Evolutionary conservation across 2,888 invertebrate genomes (phyloP), one percentile per base, ranked within the genome.

Genomic region (Hypomecis atomaria): DNA sequence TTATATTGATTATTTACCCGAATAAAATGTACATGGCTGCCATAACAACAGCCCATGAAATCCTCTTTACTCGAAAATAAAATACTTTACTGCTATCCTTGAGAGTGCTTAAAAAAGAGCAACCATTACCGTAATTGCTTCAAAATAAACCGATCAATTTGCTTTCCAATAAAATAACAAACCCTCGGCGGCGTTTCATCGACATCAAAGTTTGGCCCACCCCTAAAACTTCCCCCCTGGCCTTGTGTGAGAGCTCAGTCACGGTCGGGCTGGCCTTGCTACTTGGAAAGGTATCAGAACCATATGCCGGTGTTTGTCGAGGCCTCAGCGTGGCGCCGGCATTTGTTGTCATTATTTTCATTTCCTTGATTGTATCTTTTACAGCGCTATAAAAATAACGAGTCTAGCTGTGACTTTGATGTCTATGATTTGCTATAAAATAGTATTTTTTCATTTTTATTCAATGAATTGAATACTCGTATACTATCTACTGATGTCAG

Each of bases 161-260:
- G 5, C 23, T 6, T 11, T 13, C 6, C 33, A 33, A 52, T 52
- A 33, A 52, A 38, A 52, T 33, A 33, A 47, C 23, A 40, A 52
- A 43, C 23, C 54, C 7, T 36, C 43, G 43, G 11, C 43, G n/a
- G 40, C 40, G 11, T 45, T 50, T 34, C 33, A 60, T 60, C 54
- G 59, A 58, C 43, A 44, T 9, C 9, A 9, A 11, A 9, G 3
- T 38, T 7, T 8, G 36, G n/a, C 40, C 43, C 59, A 58, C 53
- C 59, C 49, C 56, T 59, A 53, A 53, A 49, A 38, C 47, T 45
- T 36, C 11, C 13, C 40, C 54, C 44, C 37, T 10, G 48, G 59
- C 72, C 72, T 72, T 71, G 71, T 37, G 55, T 34, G 47, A 58
- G 38, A 37, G 62, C 68, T 62, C 62, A 52, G 69, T 71, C 72